These are phyloP conservation scores for Holacanthella duospinosa DNA, from an alignment of 2,888 invertebrate species.

Conservation along the genomic window DNA sequence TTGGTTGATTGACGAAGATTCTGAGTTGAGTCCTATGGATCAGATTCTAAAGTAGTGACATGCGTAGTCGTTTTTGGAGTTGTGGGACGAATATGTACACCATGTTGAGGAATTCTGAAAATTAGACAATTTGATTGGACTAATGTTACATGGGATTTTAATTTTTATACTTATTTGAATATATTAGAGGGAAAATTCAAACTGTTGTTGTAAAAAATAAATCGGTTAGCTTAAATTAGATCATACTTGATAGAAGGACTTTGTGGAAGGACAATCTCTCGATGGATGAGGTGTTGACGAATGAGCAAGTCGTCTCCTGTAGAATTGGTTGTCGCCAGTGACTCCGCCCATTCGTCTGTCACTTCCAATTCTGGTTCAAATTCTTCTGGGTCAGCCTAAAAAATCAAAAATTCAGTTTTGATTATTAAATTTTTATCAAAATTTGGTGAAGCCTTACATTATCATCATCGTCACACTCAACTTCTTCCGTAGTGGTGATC, in stretches of 20 bases:
- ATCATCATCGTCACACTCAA: slow-evolving; percentile 35
- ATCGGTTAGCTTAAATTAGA: no score
- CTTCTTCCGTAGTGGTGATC: slow-evolving; percentile 27
- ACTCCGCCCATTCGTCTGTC: slow-evolving; percentile 27
- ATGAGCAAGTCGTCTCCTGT: slow-evolving; percentile 32
- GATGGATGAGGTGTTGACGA: slow-evolving; percentile 18
- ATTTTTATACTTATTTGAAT: no score
- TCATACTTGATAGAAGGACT: slow-evolving; percentile 8
- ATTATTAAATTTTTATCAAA: no score
- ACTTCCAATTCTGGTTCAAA: slow-evolving; percentile 33
- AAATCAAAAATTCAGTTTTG: neutral
- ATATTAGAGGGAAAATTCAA: no score
- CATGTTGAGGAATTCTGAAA: neutral
- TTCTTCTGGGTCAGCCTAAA: slow-evolving; percentile 28
- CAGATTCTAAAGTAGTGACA: no score
- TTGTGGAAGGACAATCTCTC: slow-evolving; percentile 8
- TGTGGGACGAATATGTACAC: neutral
- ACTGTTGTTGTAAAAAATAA: no score
- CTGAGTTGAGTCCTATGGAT: no score
- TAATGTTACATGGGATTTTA: no score
- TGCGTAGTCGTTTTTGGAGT: slow-evolving; percentile 1
- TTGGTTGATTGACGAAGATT: no score
- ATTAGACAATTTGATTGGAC: no score
- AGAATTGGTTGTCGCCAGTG: slow-evolving; percentile 14
- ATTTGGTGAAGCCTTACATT: no score